Percentiles rank a stretch among this genome's conserved stretches.
Conservation (phyloP, 1,140 invertebrate species). For the Diachasmimorpha longicaudata region DNA sequence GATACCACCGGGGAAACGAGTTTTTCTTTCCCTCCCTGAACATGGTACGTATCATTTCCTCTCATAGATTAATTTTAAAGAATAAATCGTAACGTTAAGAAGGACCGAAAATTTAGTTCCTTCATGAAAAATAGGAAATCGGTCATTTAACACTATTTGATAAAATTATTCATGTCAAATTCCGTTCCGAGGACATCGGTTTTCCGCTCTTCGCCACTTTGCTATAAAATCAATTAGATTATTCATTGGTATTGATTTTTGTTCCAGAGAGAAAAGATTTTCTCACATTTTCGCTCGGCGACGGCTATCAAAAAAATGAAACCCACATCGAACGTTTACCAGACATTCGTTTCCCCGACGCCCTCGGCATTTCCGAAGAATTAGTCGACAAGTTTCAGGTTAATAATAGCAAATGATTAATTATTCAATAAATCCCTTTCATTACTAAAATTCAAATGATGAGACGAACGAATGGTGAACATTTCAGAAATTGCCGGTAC, state of each 20-base stretch:
- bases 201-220: neutral
- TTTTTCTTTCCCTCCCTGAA: conserved; percentile 18
- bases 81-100: too few species aligned
- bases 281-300: conserved; percentile 23
- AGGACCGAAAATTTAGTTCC: too few species aligned
- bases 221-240: neutral
- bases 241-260: neutral
- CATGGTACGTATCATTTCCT: conserved; percentile 10
- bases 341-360: conserved; percentile 27
- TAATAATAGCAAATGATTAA: conserved; percentile 14
- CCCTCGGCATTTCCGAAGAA: conserved; percentile 25
- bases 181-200: neutral
- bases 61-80: too few species aligned
- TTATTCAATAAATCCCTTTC: neutral
- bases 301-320: conserved; percentile 19
- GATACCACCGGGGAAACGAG: conserved; percentile 19
- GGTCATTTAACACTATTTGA: too few species aligned
- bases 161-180: too few species aligned
- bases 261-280: conserved; percentile 28
- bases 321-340: conserved; percentile 11
- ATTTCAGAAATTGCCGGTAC: conserved; percentile 31
- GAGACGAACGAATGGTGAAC: conserved; percentile 1
- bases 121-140: too few species aligned
- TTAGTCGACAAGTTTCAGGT: conserved; percentile 29
- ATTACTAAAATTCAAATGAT: conserved; percentile 8